phyloP scores from a whole-genome alignment of 1,140 invertebrate genomes.

The Drosophila lacertosa region DNA sequence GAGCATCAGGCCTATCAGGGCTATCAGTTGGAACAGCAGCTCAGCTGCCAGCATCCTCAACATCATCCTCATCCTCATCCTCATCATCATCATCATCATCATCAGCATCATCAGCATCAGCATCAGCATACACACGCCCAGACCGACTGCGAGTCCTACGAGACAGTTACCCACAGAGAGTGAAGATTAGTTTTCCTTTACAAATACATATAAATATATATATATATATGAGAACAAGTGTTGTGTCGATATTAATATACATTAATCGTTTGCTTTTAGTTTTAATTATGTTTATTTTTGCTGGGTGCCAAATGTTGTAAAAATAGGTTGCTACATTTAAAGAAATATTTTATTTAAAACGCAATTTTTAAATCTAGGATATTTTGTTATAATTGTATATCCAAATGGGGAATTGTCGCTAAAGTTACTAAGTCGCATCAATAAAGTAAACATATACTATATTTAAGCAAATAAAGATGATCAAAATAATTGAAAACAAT shows the following conservation, averaged over 20 bases:
- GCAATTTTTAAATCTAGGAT: constrained; percentile 73
- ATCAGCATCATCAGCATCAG: constrained; percentile 15
- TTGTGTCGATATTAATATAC: constrained; percentile 46
- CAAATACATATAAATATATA: too few species aligned
- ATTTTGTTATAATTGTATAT: constrained; percentile 32
- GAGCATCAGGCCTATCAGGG: constrained; percentile 6
- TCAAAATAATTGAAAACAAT: constrained; percentile 12
- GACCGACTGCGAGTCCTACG: constrained; percentile 69
- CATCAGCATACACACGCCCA: constrained; percentile 65
- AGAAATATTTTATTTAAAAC: too few species aligned
- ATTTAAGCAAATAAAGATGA: constrained; percentile 50
- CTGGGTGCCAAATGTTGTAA: constrained; percentile 74
- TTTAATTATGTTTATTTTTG: constrained; percentile 49
- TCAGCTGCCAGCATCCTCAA: constrained; percentile 47
- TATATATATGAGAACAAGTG: constrained; percentile 27
- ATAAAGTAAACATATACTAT: constrained; percentile 28
- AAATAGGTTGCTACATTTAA: too few species aligned
- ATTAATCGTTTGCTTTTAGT: constrained; percentile 21
- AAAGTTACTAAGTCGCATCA: constrained; percentile 71
- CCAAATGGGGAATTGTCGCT: constrained; percentile 62
- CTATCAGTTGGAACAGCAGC: constrained; percentile 37
- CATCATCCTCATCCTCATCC: constrained; percentile 48
- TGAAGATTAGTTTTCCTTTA: constrained; percentile 41
- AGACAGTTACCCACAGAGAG: constrained; percentile 42
- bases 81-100: constrained; percentile 40